Evolutionary conservation across 1,140 invertebrate genomes (phyloP).

Genomic region (Argopecten irradians): DNA sequence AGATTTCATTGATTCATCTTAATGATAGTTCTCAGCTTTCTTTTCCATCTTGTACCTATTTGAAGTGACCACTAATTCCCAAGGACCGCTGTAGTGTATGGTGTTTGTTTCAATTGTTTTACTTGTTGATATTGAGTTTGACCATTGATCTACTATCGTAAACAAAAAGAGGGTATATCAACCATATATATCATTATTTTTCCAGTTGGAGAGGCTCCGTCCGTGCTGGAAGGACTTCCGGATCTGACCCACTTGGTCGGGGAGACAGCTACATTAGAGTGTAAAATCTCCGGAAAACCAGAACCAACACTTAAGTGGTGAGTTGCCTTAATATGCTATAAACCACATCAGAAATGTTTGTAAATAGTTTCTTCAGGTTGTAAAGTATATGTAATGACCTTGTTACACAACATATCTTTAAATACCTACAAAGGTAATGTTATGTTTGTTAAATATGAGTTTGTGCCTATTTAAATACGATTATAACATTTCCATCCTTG

Average conservation of each 20-base stretch:
- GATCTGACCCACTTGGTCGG: conserved; percentile 64
- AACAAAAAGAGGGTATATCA: too few relatives aligned
- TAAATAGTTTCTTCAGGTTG: not conserved
- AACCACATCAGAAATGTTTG: not conserved
- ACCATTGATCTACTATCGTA: too few relatives aligned
- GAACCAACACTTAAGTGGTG: conserved; percentile 70
- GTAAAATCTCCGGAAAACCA: conserved; percentile 70
- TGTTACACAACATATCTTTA: not conserved
- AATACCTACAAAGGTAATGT: too few relatives aligned
- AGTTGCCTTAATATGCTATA: conserved; percentile 4
- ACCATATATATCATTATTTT: conserved; percentile 27
- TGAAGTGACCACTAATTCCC: too few relatives aligned
- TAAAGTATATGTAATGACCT: not conserved
- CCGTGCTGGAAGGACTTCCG: conserved; percentile 65
- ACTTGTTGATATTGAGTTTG: too few relatives aligned
- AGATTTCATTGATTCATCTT: too few relatives aligned
- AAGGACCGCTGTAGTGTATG: too few relatives aligned
- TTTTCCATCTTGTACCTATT: too few relatives aligned
- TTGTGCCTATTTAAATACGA: not conserved
- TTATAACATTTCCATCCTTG: conserved; percentile 13
- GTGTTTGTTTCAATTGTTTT: too few relatives aligned
- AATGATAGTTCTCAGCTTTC: too few relatives aligned
- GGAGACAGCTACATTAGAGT: conserved; percentile 65
- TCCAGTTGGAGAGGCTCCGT: conserved; percentile 71
- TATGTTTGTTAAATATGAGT: not conserved